Evolutionary conservation across 2,113 vertebrate genomes (phyloP), one percentile per base, ranked within the genome.

Genomic region (Capreolus pygargus): DNA sequence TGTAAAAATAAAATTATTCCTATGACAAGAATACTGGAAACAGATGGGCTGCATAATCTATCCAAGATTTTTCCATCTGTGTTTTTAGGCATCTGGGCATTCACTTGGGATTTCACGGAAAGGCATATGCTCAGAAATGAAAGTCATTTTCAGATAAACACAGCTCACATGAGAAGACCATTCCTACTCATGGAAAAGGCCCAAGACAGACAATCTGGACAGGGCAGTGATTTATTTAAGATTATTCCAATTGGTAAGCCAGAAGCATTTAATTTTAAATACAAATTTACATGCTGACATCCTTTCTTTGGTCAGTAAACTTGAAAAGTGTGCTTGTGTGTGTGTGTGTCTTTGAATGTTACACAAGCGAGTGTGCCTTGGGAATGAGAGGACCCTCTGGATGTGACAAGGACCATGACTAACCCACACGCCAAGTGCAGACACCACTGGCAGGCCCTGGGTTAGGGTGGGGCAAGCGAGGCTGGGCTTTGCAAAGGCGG

Each of bases 61-160:
- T 28, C 89, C n/a, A 90, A 67, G 81, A 89, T 79, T 93, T 89
- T 86, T 54, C 74, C 60, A n/a, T 96, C 79, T 97, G 57, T 61
- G 86, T 52, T 67, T 97, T 89, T 36, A 45, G 55, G 91, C 76
- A 91, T 86, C 54, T 96, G 50, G 33, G 7, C 70, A 87, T 95
- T 79, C 91, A 28, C 67, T 81, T 76, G 64, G 88, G 91, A 92
- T 91, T 78, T 90, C 27, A 67, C 1, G 7, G 91, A 27, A 86
- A 85, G 74, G 28, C 81, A 50, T 58, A 67, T 39, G 91, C 64
- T 96, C 55, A 19, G 85, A 92, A 76, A 47, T n/a, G 55, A 45
- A 95, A 85, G 47, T 86, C 58, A 33, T 82, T 94, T 92, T 76
- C 57, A 67, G 61, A 16, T 28, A 76, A 86, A 90, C 43, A 47